Evolutionary conservation across 2,797 vertebrate species (phyloP), one percentile per base, ranked within the genome.

Genomic region (Scleropages formosus): DNA sequence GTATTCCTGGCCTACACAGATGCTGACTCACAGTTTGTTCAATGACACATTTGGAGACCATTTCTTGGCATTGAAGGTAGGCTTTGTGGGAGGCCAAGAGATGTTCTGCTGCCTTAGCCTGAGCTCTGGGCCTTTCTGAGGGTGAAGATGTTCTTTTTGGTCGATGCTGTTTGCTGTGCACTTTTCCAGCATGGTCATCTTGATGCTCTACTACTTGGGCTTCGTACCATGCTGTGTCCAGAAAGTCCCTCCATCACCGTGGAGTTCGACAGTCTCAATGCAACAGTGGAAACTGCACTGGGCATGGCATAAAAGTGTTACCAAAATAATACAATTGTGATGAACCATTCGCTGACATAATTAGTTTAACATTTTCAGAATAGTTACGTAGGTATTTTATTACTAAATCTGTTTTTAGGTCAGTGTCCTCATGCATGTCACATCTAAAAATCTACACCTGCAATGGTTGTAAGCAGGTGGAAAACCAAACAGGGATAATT

Each of bases 61-160:
- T 82, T 89, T 93, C 73, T 93, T 97, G 62, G 90, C 89, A 75
- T 96, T 96, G 85, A 93, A 94, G 94, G 94, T 95, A 89, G 1
- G 74, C 26, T 11, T n/a, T 27, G 15, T 3, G 3, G 16, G 22
- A 27, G 10, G 51, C 11, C 20, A 4, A 31, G 56, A 24, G 8
- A n/a, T 51, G 4, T 47, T 1, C 39, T 11, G 27, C 1, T 27
- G 0, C n/a, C n/a, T 76, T 18, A 46, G 8, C 66, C 24, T 75
- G 31, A 12, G 12, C 39, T 4, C 18, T 20, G 16, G 47, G 49
- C 67, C 53, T 70, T 70, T 44, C 24, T 26, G 46, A 13, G 20
- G 65, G 39, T 20, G 16, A 27, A 65, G 66, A 47, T 56, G 27
- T 62, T 44, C n/a, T 24, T 27, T 39, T n/a, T 18, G 12, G 46